These are phyloP conservation scores for Agonopterix subpropinquella DNA, from an alignment of 2,888 invertebrate species.

Conservation along the genomic window DNA sequence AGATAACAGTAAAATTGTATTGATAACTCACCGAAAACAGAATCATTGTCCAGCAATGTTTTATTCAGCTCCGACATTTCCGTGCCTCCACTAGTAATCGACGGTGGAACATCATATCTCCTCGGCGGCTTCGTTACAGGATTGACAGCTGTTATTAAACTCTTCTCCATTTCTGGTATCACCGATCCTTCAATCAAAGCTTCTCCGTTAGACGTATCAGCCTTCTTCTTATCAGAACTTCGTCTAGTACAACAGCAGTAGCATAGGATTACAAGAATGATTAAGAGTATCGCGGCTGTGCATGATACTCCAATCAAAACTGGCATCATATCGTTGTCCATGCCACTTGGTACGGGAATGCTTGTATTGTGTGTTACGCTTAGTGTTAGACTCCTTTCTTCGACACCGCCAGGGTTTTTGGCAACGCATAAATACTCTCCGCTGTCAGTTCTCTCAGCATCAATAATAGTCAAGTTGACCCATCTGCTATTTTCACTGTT, in stretches of 20 bases:
- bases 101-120: conserved; percentile 83
- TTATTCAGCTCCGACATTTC: conserved; percentile 89
- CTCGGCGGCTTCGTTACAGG: conserved; percentile 90
- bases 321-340: conserved; percentile 73
- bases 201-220: conserved; percentile 77
- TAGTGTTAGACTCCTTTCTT: conserved; percentile 84
- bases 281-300: conserved; percentile 66
- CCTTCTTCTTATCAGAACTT: conserved; percentile 73
- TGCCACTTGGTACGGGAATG: conserved; percentile 55
- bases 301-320: conserved; percentile 70
- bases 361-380: conserved; percentile 52
- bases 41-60: conserved; percentile 87
- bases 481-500: conserved; percentile 66
- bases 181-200: conserved; percentile 85
- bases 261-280: conserved; percentile 67
- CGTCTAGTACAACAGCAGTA: conserved; percentile 75
- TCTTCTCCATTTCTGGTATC: conserved; percentile 89
- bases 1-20: too few species aligned
- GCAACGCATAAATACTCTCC: conserved; percentile 88
- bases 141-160: conserved; percentile 88
- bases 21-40: conserved; percentile 81
- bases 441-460: conserved; percentile 78
- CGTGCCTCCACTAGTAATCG: conserved; percentile 79
- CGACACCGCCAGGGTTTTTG: conserved; percentile 87
- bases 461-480: conserved; percentile 82